Evolutionary conservation across 64 coral and sea anemone genomes (phyloP).

Genomic region (Platygyra sinensis): DNA sequence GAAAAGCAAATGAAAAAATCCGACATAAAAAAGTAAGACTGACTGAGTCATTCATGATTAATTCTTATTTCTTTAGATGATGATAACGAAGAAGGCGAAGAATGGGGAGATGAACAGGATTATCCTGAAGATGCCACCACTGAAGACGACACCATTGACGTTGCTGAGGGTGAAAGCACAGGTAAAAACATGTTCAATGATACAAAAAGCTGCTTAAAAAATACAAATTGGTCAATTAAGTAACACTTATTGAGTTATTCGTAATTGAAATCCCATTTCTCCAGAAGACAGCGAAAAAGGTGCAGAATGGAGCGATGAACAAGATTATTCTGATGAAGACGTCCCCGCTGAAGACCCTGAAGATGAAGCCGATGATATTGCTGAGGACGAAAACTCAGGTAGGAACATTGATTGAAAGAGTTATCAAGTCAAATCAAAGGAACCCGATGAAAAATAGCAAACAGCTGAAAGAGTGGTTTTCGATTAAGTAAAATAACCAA

Average conservation of each 20-base stretch:
- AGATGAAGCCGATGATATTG: background rate
- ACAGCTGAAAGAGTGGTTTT: too few species aligned
- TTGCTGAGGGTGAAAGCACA: background rate
- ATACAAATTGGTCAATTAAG: background rate
- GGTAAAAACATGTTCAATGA: background rate
- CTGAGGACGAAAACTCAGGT: background rate
- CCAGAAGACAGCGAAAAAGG: background rate
- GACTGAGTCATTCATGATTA: too few species aligned
- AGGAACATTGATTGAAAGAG: background rate
- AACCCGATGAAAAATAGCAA: too few species aligned
- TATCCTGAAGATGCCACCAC: background rate
- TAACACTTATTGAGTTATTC: too few species aligned
- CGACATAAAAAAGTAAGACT: too few species aligned
- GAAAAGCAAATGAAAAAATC: background rate
- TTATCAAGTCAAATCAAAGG: too few species aligned
- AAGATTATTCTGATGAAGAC: background rate
- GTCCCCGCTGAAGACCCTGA: background rate
- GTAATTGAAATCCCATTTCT: background rate
- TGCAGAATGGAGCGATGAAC: background rate
- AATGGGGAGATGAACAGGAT: background rate
- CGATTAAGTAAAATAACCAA: too few species aligned
- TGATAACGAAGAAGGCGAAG: background rate
- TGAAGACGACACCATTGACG: background rate
- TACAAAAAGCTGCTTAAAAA: too few species aligned
- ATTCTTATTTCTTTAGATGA: background rate